A percentile compares a stretch with the other conserved stretches of the same genome.
Conservation (phyloP, 2,888 invertebrate species). For the Rhagonycha lutea region DNA sequence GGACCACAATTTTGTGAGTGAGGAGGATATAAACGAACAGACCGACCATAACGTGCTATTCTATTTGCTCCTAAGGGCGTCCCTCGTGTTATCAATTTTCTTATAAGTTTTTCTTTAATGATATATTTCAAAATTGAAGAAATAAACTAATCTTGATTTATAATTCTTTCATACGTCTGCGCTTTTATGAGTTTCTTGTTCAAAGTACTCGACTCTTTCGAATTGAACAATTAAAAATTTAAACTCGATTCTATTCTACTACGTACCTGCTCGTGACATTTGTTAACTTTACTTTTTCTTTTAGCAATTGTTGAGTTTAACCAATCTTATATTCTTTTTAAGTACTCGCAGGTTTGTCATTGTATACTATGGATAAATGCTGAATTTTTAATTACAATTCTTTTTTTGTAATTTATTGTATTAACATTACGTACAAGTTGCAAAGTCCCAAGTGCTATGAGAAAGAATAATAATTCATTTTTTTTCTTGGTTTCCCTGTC, state of each 20-base stretch:
- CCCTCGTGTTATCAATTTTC: conserved; percentile 41
- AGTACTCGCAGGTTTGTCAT: background rate
- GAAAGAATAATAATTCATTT: conserved; percentile 50
- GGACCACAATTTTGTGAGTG: conserved; percentile 43
- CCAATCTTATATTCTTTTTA: conserved; percentile 43
- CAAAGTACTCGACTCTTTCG: conserved; percentile 33
- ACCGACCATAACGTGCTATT: conserved; percentile 46
- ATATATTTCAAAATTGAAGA: conserved; percentile 8
- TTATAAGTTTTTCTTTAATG: conserved; percentile 34
- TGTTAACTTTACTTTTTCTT: conserved; percentile 41
- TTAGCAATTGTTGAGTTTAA: conserved; percentile 40
- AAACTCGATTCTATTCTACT: conserved; percentile 46
- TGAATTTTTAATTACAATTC: background rate
- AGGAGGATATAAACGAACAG: conserved; percentile 31
- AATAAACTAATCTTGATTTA: conserved; percentile 11
- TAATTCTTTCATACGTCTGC: conserved; percentile 36
- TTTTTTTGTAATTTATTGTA: conserved; percentile 1
- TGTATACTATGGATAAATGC: background rate
- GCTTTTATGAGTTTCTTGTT: conserved; percentile 38
- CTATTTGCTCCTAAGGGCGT: conserved; percentile 43
- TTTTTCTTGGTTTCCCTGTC: conserved; percentile 40
- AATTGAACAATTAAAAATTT: conserved; percentile 44
- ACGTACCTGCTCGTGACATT: conserved; percentile 34
- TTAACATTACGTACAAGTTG: conserved; percentile 9
- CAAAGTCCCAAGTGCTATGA: conserved; percentile 6